Conservation (phyloP, 2,888 invertebrate species). For the Chirona hameri region DNA sequence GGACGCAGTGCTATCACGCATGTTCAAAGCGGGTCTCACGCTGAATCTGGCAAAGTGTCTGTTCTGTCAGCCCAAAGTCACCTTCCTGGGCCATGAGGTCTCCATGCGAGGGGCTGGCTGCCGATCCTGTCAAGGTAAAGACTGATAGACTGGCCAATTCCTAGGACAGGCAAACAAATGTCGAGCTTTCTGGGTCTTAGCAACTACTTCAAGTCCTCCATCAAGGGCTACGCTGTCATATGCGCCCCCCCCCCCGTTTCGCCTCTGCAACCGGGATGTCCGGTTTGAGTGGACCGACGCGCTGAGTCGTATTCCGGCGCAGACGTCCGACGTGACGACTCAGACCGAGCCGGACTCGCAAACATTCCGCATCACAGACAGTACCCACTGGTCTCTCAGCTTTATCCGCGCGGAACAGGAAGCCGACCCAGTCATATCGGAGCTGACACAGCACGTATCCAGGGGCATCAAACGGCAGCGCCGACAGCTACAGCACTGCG, state of each 20-base stretch:
- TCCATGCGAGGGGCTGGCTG: not conserved
- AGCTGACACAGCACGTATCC: not conserved
- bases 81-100: not conserved
- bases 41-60: not conserved
- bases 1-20: not conserved
- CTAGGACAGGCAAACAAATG: not conserved
- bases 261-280: not conserved
- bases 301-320: not conserved
- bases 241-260: not conserved
- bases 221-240: not conserved
- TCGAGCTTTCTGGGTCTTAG: not conserved
- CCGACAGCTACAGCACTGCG: not conserved
- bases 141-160: not conserved
- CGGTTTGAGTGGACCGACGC: not conserved
- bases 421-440: not conserved
- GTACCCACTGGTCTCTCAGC: not conserved
- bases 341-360: not conserved
- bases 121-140: not conserved
- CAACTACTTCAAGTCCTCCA: not conserved
- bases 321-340: not conserved
- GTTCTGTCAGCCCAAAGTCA: not conserved
- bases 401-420: not conserved
- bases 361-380: not conserved
- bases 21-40: not conserved
- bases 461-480: not conserved